Evolutionary conservation across 1,140 invertebrate species (phyloP), one percentile per base, ranked within the genome.

Genomic region (Macrosteles quadrilineatus): DNA sequence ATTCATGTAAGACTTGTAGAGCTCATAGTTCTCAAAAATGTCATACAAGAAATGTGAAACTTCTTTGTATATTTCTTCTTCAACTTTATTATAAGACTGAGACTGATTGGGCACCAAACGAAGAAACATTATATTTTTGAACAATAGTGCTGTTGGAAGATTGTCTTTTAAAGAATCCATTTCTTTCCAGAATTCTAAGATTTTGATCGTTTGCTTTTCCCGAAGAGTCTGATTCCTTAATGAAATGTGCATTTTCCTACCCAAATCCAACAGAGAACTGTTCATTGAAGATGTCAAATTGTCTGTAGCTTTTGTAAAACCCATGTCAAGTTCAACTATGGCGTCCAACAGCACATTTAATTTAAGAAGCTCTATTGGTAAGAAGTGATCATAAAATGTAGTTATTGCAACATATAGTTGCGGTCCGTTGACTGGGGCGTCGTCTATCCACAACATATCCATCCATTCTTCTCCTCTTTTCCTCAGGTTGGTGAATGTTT

Each of bases 381-480:
- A 72, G 32, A 78, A 71, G 0, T 81, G 79, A 71, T 86, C 81
- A 50, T 80, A 73, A 76, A 87, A 86, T 0, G 83, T 83, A 0
- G 82, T 83, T 1, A 87, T 70, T 23, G 84, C 81, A 21, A 87
- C 74, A 69, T 85, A 86, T 1, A 86, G 71, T 73, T 85, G 81
- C 0, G 84, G 83, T 21, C 84, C 84, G 53, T 83, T 78, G 19
- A 74, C 68, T 0, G 85, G 84, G 71, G 78, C 83, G 66, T 86
- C 85, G 68, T 85, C 82, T 0, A 84, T 75, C 66, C 82, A 84
- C 14, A 81, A 75, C 72, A 80, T 80, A 72, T 85, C 82, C 67
- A 81, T 80, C 84, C 83, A 85, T 72, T 85, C 84, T 74, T 86
- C 84, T 11, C 81, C 82, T n/a, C 83, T 77, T 31, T 80, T 80